Conservation (phyloP, 1,140 invertebrate species). For the Steinernema khuongi region DNA sequence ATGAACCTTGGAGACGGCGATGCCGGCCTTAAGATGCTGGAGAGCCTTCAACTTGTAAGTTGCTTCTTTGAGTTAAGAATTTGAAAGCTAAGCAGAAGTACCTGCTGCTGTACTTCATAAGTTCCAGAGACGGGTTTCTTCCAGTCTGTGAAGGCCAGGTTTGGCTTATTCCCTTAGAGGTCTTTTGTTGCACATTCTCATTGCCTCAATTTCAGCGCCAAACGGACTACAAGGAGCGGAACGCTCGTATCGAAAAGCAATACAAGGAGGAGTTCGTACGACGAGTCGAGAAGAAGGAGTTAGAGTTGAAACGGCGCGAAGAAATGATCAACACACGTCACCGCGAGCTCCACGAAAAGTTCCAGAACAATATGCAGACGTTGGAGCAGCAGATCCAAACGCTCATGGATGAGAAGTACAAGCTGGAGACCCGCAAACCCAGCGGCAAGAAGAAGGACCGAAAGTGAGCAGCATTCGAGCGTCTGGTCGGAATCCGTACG, state of each 20-base stretch:
- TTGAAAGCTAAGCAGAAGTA: no score
- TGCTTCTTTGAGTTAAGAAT: background rate
- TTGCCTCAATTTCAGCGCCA: slow-evolving; percentile 42
- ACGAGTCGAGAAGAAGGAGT: slow-evolving; percentile 41
- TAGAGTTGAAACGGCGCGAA: slow-evolving; percentile 49
- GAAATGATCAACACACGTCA: slow-evolving; percentile 33
- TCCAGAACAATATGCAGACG: slow-evolving; percentile 10
- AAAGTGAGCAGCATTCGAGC: slow-evolving; percentile 12
- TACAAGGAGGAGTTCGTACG: slow-evolving; percentile 34
- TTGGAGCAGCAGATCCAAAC: background rate
- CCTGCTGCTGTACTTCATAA: background rate
- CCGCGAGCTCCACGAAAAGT: slow-evolving; percentile 14
- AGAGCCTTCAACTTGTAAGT: slow-evolving; percentile 41
- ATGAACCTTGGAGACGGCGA: slow-evolving; percentile 52
- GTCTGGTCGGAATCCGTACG: slow-evolving; percentile 14
- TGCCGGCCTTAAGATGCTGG: slow-evolving; percentile 51
- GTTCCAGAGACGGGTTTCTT: no score
- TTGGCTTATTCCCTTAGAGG: no score
- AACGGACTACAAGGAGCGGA: slow-evolving; percentile 34
- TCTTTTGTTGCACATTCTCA: background rate
- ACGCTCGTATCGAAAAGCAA: slow-evolving; percentile 16
- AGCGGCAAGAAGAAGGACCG: slow-evolving; percentile 27
- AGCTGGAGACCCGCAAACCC: slow-evolving; percentile 32
- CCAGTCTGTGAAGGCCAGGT: no score
- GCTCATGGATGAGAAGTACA: slow-evolving; percentile 15